phyloP scores from a whole-genome alignment of 1,140 invertebrate genomes.

The Stegodyphus mimosarum region DNA sequence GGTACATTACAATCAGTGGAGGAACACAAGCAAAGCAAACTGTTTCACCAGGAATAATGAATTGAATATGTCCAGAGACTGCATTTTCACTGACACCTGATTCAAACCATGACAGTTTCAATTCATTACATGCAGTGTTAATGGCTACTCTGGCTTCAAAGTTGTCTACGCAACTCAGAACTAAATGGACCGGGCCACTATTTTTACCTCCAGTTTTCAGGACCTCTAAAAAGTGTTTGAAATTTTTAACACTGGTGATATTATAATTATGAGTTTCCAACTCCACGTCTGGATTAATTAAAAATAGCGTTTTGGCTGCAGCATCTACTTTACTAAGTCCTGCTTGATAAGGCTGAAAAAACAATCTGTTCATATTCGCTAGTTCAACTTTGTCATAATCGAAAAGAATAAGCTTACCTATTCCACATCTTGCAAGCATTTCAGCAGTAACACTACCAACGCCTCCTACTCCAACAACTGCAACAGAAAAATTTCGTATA shows the following conservation, averaged over 20 bases:
- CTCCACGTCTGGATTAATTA: constrained; percentile 98
- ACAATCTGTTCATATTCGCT: constrained; percentile 99
- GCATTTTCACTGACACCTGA: constrained; percentile 99
- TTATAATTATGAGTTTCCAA: constrained; percentile 96
- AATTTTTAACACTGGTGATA: constrained; percentile 96
- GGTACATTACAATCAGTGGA: constrained; percentile 95
- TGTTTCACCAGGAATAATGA: constrained; percentile 93
- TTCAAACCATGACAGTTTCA: constrained; percentile 95
- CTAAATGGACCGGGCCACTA: constrained; percentile 81
- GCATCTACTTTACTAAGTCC: constrained; percentile 97
- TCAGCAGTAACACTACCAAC: constrained; percentile 98
- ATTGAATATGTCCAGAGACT: constrained; percentile 98
- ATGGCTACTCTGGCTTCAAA: constrained; percentile 99
- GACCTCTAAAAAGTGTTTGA: constrained; percentile 85
- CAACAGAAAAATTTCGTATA: constrained; percentile 90
- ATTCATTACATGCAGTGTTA: constrained; percentile 97
- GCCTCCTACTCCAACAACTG: constrained; percentile 98
- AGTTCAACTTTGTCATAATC: constrained; percentile 99
- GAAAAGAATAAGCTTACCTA: constrained; percentile 96
- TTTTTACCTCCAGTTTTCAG: constrained; percentile 77
- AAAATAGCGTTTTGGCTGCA: constrained; percentile 67
- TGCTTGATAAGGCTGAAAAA: constrained; percentile 98
- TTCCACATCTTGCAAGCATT: constrained; percentile 97
- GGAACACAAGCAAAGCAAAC: constrained; percentile 99
- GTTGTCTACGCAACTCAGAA: constrained; percentile 99